phyloP scores from a whole-genome alignment of 2,797 vertebrate genomes.

The Trachurus trachurus region DNA sequence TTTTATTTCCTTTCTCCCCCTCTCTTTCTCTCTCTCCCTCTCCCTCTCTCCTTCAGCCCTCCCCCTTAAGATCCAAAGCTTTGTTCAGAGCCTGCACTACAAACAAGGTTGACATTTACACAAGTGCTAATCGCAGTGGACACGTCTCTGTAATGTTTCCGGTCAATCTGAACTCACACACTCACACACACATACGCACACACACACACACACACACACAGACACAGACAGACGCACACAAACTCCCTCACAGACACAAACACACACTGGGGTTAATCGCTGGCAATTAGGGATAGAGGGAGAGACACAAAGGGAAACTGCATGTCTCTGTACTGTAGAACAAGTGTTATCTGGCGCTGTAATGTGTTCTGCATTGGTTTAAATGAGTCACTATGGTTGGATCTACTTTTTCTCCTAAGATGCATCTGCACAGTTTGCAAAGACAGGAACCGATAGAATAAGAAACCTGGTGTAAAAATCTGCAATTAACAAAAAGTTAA shows the following conservation, averaged over 20 bases:
- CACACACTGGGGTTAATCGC: not conserved
- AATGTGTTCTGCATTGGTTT: not conserved
- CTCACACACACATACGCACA: constrained; percentile 24
- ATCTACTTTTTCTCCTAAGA: not conserved
- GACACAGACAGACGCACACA: constrained; percentile 15
- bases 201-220: constrained; percentile 30
- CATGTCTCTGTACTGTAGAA: not conserved
- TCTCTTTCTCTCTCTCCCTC: not conserved
- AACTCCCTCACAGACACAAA: not conserved
- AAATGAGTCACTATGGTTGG: not conserved
- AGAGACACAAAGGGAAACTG: not conserved
- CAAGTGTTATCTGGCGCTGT: not conserved
- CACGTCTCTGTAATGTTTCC: constrained; percentile 70
- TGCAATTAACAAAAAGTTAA: not conserved
- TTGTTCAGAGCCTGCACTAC: constrained; percentile 69
- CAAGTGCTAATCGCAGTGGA: constrained; percentile 72
- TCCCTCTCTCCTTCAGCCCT: not conserved
- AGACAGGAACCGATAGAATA: not conserved
- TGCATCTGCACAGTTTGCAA: not conserved
- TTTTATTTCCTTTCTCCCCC: not conserved
- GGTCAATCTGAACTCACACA: constrained; percentile 41
- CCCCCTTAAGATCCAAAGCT: constrained; percentile 29
- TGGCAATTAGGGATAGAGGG: not conserved
- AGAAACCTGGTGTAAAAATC: not conserved
- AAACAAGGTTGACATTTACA: constrained; percentile 79